phyloP scores from a whole-genome alignment of 2,113 vertebrate genomes.

The Ceuthmochares aereus region DNA sequence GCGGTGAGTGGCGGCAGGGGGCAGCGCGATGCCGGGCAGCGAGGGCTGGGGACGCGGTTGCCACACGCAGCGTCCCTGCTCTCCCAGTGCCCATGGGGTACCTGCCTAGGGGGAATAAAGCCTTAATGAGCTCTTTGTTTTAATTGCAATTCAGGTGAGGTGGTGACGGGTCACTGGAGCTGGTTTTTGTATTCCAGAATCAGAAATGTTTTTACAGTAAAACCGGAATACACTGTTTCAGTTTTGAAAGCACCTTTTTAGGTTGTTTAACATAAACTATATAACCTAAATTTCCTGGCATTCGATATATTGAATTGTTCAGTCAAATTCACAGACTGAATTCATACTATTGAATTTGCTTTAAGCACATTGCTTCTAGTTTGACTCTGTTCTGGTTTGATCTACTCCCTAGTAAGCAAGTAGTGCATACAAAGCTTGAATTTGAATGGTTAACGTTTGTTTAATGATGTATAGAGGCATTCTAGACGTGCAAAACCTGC shows the following conservation, averaged over 20 bases:
- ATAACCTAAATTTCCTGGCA: neutral
- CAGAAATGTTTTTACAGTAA: neutral
- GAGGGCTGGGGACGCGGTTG: neutral
- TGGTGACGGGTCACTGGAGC: neutral
- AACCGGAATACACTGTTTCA: neutral
- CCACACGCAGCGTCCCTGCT: neutral
- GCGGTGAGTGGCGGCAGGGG: constrained; percentile 85
- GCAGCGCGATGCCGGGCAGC: no score
- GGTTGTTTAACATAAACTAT: neutral
- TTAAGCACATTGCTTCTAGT: neutral
- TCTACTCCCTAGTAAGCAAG: neutral
- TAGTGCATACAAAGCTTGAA: neutral
- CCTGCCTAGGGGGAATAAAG: neutral
- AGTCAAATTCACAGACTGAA: neutral
- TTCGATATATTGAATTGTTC: neutral
- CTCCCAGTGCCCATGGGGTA: neutral
- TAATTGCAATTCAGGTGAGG: neutral
- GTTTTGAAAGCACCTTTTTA: neutral
- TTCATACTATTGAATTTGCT: neutral
- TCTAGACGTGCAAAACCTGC: constrained; percentile 4
- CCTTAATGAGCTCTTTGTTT: neutral
- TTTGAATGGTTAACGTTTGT: constrained; percentile 43
- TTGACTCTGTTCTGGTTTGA: constrained; percentile 4
- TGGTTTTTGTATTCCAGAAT: neutral
- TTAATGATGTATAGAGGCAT: constrained; percentile 30